A percentile compares a stretch with the other conserved stretches of the same genome.
Conservation (phyloP, 2,113 vertebrate species). For the Mesitornis unicolor region DNA sequence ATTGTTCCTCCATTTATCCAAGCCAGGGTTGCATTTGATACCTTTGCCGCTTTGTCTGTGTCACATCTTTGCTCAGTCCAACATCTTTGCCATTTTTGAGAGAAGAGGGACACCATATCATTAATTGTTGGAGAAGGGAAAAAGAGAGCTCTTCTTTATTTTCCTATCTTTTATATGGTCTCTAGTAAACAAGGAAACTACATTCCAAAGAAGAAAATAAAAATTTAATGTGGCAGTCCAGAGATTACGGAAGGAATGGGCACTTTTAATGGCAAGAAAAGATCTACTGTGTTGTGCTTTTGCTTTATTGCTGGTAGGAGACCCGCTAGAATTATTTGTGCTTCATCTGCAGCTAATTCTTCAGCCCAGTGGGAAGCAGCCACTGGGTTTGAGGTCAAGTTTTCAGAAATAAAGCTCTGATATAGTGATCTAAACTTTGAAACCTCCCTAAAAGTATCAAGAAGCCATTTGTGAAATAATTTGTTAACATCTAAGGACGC, state of each 20-base stretch:
- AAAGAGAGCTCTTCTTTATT: not conserved
- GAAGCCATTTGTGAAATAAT: not conserved
- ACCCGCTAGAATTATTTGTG: not conserved
- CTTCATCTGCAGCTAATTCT: conserved; percentile 16
- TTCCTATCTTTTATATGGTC: not conserved
- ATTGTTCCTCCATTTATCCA: not conserved
- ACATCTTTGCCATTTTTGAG: conserved; percentile 38
- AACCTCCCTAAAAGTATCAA: not conserved
- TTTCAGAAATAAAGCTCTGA: not conserved
- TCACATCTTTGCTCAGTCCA: not conserved
- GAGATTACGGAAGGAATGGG: not conserved
- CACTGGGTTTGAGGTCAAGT: not conserved
- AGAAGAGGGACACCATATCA: not conserved
- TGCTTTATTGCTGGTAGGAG: not conserved
- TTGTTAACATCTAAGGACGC: not conserved
- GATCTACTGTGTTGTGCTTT: not conserved
- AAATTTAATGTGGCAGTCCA: not conserved
- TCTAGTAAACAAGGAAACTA: conserved; percentile 6
- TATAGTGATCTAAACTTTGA: not conserved
- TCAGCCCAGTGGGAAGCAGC: not conserved
- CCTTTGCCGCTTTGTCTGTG: not conserved
- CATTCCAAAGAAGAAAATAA: not conserved
- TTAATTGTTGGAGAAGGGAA: not conserved
- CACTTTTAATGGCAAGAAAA: not conserved
- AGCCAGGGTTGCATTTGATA: not conserved